Evolutionary conservation across 2,113 vertebrate species (phyloP).

Genomic region (Sturnira hondurensis): DNA sequence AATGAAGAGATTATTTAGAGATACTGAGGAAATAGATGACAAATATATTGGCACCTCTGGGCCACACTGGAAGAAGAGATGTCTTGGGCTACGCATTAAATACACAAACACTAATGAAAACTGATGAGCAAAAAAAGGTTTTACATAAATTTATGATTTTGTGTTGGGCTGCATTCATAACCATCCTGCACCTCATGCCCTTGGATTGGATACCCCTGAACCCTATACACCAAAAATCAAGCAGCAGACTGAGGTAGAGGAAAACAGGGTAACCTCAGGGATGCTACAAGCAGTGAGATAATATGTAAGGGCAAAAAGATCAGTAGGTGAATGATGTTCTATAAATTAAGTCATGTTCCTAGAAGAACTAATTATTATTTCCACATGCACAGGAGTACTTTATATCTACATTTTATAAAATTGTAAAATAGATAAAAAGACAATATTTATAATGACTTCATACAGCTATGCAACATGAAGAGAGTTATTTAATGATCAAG

Average conservation of each 20-base stretch:
- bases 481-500: slow-evolving; percentile 17
- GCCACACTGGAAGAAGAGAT: too few relatives aligned
- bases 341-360: slow-evolving; percentile 15
- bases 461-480: not conserved
- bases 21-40: slow-evolving; percentile 8
- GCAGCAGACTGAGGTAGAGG: not conserved
- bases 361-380: slow-evolving; percentile 34
- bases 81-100: too few relatives aligned
- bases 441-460: slow-evolving; percentile 13
- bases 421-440: not conserved
- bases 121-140: too few relatives aligned
- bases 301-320: not conserved
- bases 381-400: not conserved
- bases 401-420: slow-evolving; percentile 27
- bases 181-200: too few relatives aligned
- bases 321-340: not conserved
- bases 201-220: not conserved
- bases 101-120: too few relatives aligned
- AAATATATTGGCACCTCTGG: not conserved
- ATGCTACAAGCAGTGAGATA: not conserved
- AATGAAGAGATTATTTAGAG: slow-evolving; percentile 22
- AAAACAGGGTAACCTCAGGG: not conserved
- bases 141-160: too few relatives aligned
- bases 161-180: too few relatives aligned
- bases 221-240: slow-evolving; percentile 9